Percentiles rank a stretch among this genome's conserved stretches.
phyloP scores from a whole-genome alignment of 1,140 invertebrate species.

The Gerris buenoi region DNA sequence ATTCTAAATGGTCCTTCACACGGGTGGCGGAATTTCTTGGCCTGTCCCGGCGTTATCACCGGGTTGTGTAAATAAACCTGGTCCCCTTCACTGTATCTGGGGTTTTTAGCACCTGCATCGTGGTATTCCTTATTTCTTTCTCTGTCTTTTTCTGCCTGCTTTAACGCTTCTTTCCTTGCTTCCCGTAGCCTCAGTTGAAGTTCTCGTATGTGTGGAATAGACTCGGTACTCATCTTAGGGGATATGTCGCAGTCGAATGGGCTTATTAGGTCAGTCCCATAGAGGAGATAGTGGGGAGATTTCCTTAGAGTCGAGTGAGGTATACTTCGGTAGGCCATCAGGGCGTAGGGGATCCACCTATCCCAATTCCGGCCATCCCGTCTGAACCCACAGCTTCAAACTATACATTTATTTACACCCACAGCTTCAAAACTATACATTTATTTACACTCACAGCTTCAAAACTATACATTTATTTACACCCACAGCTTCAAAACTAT shows the following conservation, averaged over 20 bases:
- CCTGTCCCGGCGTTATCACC: background rate
- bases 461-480: too few relatives aligned
- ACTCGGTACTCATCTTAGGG: background rate
- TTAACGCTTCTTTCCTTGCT: background rate
- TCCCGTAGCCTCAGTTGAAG: background rate
- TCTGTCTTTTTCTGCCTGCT: background rate
- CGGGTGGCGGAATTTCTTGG: background rate
- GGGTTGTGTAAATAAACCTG: background rate
- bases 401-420: too few relatives aligned
- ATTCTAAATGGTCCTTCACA: background rate
- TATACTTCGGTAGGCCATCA: constrained; percentile 8
- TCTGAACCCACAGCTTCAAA: too few relatives aligned
- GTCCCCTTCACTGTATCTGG: background rate
- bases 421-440: too few relatives aligned
- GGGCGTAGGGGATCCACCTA: constrained; percentile 12
- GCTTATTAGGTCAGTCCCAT: background rate
- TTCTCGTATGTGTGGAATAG: background rate
- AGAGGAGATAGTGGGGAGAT: background rate
- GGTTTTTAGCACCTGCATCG: background rate
- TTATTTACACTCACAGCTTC: too few relatives aligned
- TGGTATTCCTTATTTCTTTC: background rate
- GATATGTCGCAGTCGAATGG: background rate
- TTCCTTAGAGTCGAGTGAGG: background rate
- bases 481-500: too few relatives aligned
- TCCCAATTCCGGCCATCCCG: constrained; percentile 25